These are phyloP conservation scores for Eilema depressum DNA, from an alignment of 2,888 invertebrate genomes.

Conservation along the genomic window DNA sequence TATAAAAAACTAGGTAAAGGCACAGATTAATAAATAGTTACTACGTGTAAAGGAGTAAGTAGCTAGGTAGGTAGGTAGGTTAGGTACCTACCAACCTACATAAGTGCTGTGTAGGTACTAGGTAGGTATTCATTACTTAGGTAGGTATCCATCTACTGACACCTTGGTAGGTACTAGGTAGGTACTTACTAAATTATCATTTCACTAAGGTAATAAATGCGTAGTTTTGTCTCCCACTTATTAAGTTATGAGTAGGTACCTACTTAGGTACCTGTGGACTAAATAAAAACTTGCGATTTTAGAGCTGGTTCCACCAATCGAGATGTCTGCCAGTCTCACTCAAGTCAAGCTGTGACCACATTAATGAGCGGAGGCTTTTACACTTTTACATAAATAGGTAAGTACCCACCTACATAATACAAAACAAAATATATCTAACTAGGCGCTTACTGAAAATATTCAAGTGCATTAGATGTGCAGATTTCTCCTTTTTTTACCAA, in stretches of 20 bases:
- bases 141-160: no score
- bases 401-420: not conserved
- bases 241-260: not conserved
- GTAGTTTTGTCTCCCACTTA: conserved; percentile 29
- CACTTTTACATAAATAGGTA: not conserved
- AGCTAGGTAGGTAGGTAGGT: not conserved
- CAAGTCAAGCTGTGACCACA: conserved; percentile 40
- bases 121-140: no score
- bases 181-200: conserved; percentile 7
- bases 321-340: conserved; percentile 61
- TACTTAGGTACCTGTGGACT: conserved; percentile 53
- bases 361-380: conserved; percentile 29
- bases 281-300: conserved; percentile 78
- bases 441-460: not conserved
- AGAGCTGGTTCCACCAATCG: conserved; percentile 79
- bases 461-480: not conserved
- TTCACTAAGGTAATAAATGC: conserved; percentile 58
- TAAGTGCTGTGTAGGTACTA: no score
- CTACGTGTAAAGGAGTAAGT: no score
- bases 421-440: not conserved
- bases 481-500: not conserved
- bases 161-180: not conserved
- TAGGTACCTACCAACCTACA: not conserved
- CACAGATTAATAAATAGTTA: no score
- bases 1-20: no score